Evolutionary conservation across 2,888 invertebrate species (phyloP).

Genomic region (Nomada ruficornis): DNA sequence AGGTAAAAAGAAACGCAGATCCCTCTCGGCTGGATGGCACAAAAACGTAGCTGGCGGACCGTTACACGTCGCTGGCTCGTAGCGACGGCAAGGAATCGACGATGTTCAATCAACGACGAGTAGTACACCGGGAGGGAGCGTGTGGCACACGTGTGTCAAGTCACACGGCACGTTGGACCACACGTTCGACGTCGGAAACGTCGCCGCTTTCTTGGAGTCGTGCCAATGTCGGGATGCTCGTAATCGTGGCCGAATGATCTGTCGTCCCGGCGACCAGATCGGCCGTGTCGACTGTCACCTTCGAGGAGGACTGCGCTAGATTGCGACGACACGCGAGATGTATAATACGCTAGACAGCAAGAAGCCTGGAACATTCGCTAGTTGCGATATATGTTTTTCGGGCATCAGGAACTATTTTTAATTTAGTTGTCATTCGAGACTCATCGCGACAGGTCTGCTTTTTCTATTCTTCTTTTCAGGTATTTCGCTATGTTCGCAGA

Average conservation of each 20-base stretch:
- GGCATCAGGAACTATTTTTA: too few relatives aligned
- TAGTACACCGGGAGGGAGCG: conserved; percentile 4
- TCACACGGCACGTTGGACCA: conserved; percentile 56
- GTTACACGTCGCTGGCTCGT: conserved; percentile 50
- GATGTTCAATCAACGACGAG: conserved; percentile 52
- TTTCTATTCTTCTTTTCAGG: too few relatives aligned
- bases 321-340: not conserved
- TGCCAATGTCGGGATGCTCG: conserved; percentile 52
- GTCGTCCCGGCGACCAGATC: conserved; percentile 52
- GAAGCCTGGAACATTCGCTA: too few relatives aligned
- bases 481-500: too few relatives aligned
- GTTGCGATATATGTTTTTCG: too few relatives aligned
- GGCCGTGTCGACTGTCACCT: conserved; percentile 45
- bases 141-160: conserved; percentile 59
- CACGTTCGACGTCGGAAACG: conserved; percentile 54
- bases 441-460: not conserved
- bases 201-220: conserved; percentile 42
- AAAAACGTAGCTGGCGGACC: conserved; percentile 55
- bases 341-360: too few relatives aligned
- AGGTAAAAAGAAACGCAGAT: conserved; percentile 26
- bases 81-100: conserved; percentile 42
- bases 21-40: conserved; percentile 29
- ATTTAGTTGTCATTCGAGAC: too few relatives aligned
- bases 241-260: conserved; percentile 61
- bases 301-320: conserved; percentile 31